Conservation (phyloP, 2,888 invertebrate species). For the Sinopyrophorus schimmeli region DNA sequence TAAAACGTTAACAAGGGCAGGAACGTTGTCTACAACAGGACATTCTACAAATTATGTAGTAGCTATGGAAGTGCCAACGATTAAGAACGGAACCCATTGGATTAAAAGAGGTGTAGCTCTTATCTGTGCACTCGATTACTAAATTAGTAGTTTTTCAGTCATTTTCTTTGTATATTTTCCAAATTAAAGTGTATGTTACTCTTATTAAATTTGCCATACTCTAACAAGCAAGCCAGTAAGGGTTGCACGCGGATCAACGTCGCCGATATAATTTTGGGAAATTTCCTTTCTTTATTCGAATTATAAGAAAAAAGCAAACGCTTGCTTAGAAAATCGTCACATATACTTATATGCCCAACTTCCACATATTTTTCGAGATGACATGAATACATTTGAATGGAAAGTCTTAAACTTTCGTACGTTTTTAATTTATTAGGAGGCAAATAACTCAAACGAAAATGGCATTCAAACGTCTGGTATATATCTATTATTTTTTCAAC, state of each 20-base stretch:
- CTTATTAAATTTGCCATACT: constrained; percentile 58
- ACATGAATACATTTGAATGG: constrained; percentile 76
- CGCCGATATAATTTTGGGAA: constrained; percentile 72
- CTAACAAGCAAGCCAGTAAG: constrained; percentile 73
- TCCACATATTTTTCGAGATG: constrained; percentile 66
- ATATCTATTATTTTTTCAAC: constrained; percentile 58
- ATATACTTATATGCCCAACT: constrained; percentile 73
- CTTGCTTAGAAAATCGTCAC: constrained; percentile 76
- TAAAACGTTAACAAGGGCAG: constrained; percentile 66
- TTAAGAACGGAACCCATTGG: constrained; percentile 62
- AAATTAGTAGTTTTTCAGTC: constrained; percentile 35
- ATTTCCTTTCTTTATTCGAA: constrained; percentile 62
- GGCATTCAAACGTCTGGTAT: constrained; percentile 68
- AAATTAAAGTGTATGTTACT: too few relatives aligned
- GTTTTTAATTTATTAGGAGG: constrained; percentile 64
- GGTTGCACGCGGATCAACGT: constrained; percentile 74
- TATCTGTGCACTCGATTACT: constrained; percentile 61
- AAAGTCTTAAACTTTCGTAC: constrained; percentile 70
- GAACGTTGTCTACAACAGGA: constrained; percentile 68
- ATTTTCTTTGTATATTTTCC: too few relatives aligned
- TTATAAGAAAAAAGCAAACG: constrained; percentile 72
- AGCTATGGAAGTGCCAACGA: constrained; percentile 63
- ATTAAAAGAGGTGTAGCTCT: constrained; percentile 65
- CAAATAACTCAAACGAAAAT: constrained; percentile 66
- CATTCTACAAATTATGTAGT: constrained; percentile 72